Evolutionary conservation across 2,797 vertebrate genomes (phyloP), one percentile per base, ranked within the genome.

Genomic region (Rhadinocentrus ornatus): DNA sequence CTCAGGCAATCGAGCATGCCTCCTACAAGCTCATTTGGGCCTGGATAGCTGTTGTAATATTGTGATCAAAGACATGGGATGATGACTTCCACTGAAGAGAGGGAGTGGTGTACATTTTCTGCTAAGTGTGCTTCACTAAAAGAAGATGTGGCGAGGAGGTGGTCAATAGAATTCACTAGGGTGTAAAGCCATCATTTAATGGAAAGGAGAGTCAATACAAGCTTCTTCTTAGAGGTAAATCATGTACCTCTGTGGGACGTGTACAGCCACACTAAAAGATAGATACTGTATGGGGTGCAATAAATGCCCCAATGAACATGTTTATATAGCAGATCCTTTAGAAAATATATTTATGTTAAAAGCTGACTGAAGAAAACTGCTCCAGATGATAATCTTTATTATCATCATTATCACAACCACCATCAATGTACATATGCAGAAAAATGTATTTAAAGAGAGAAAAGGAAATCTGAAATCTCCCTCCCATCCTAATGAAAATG

Each of bases 121-220:
- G 32, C 57, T 35, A 61, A 41, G 53, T 50, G n/a, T 41, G 50
- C 16, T 41, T 20, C 71, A 73, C 75, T 56, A 73, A 59, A 48
- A 24, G 69, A 32, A 20, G 54, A 68, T 50, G 56, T 37, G 48
- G 18, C 11, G 1, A 60, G 66, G 74, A 75, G 68, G 29, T 37
- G 61, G 60, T 66, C 78, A 77, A 77, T 79, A 71, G 66, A 75
- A 71, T 35, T 82, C 65, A 85, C 66, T 56, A 26, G n/a, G 55
- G 31, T 59, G 4, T 64, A 71, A 71, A 70, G 24, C 57, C 44
- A 41, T 62, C 29, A 13, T 57, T 35, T 63, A 71, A 71, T 74
- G 65, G 69, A 72, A 66, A 80, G 53, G 18, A 58, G 66, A 59
- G 54, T 16, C n/a, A 18, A 74, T 57, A 53, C 18, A 11, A 34